These are phyloP conservation scores for Acanthoscelides obtectus DNA, from an alignment of 2,888 invertebrate genomes.

Conservation along the genomic window DNA sequence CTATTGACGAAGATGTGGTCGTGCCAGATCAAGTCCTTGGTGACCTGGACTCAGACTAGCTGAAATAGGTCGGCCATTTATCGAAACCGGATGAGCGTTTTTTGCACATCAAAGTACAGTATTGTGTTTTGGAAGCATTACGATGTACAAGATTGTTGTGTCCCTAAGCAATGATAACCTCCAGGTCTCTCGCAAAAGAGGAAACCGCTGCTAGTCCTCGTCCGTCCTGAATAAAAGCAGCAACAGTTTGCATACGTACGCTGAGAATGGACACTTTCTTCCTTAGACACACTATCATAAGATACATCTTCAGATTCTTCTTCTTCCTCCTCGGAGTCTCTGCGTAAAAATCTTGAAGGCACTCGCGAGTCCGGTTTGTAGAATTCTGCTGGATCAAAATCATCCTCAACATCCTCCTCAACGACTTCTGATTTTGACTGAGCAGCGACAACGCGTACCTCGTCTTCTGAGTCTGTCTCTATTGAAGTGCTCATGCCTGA, in stretches of 20 bases:
- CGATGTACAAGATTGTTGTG: too few relatives aligned
- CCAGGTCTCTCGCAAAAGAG: too few relatives aligned
- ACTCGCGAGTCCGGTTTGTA: conserved; percentile 25
- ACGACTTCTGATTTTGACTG: neutral
- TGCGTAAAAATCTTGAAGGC: conserved; percentile 21
- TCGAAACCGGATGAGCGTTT: too few relatives aligned
- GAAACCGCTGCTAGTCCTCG: too few relatives aligned
- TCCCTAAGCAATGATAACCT: too few relatives aligned
- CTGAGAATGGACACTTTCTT: neutral
- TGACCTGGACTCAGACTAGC: too few relatives aligned
- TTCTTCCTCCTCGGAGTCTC: neutral
- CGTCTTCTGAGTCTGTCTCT: conserved; percentile 23
- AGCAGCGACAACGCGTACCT: neutral
- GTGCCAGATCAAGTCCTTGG: too few relatives aligned
- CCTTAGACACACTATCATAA: neutral
- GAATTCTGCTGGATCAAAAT: conserved; percentile 16
- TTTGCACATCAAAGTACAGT: too few relatives aligned
- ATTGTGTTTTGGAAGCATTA: too few relatives aligned
- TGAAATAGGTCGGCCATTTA: too few relatives aligned
- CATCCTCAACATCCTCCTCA: conserved; percentile 1
- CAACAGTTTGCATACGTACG: neutral
- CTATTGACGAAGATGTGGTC: too few relatives aligned
- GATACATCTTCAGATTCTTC: neutral
- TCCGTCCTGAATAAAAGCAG: too few relatives aligned
- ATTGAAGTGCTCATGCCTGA: conserved; percentile 22